phyloP scores from a whole-genome alignment of 2,888 invertebrate species.

The Andrena minutula region DNA sequence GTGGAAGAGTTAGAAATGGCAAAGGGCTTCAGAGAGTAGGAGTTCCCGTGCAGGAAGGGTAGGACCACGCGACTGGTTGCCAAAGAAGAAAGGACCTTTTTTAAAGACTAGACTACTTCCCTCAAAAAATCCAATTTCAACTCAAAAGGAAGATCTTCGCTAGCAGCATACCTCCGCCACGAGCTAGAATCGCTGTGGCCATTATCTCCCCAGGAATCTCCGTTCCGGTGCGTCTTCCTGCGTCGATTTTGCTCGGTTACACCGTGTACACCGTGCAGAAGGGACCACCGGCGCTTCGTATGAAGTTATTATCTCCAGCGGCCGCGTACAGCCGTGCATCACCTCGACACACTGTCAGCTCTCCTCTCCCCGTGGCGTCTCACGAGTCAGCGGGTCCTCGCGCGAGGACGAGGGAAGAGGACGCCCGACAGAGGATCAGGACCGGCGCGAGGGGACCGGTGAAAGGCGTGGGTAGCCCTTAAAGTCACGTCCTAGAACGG shows the following conservation, averaged over 20 bases:
- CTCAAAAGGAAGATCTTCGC: not conserved
- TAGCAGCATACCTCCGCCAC: not conserved
- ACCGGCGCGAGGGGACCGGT: not conserved
- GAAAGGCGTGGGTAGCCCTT: conserved; percentile 53
- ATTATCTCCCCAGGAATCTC: conserved; percentile 9
- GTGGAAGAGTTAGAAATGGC: not conserved
- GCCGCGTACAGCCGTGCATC: conserved; percentile 42
- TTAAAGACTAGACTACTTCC: too few species aligned
- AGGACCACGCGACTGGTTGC: too few species aligned
- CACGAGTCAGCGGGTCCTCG: conserved; percentile 22
- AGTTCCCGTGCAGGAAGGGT: too few species aligned
- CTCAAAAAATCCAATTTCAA: too few species aligned
- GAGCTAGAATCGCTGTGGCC: not conserved
- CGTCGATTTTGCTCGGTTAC: conserved; percentile 51
- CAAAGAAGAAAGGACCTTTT: too few species aligned
- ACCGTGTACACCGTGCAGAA: conserved; percentile 30
- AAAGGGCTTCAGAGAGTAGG: not conserved
- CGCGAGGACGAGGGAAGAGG: not conserved
- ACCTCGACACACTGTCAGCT: conserved; percentile 56
- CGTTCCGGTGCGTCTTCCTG: conserved; percentile 22
- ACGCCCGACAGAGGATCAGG: too few species aligned
- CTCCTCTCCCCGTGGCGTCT: conserved; percentile 21
- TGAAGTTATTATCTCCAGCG: conserved; percentile 71
- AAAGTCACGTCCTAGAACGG: conserved; percentile 65
- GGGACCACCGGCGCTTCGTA: conserved; percentile 71